These are phyloP conservation scores for Acleris holmiana DNA, from an alignment of 2,888 invertebrate species.

Conservation along the genomic window DNA sequence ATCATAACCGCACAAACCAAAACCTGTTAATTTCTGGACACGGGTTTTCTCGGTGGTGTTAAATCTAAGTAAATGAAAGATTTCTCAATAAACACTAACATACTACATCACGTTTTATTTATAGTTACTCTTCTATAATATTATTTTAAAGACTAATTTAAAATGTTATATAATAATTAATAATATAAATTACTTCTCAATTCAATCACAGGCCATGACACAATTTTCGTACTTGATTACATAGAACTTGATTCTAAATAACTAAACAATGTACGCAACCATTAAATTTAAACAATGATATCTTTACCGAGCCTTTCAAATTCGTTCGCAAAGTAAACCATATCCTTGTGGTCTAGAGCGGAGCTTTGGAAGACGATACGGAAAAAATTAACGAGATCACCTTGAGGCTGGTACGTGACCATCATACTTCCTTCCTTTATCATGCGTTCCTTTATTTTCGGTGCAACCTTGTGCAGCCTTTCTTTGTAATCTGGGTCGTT, in stretches of 20 bases:
- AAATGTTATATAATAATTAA: conserved; percentile 36
- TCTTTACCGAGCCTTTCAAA: conserved; percentile 93
- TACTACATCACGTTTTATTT: conserved; percentile 21
- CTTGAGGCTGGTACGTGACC: conserved; percentile 97
- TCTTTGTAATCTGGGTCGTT: conserved; percentile 85
- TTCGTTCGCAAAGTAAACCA: conserved; percentile 94
- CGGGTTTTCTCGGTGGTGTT: too few species aligned
- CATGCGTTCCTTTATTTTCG: conserved; percentile 97
- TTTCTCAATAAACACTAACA: conserved; percentile 1
- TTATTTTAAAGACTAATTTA: conserved; percentile 4
- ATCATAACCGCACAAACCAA: too few species aligned
- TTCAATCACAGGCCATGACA: conserved; percentile 69
- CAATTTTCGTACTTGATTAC: conserved; percentile 53
- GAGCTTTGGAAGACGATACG: conserved; percentile 97
- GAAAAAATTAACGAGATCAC: conserved; percentile 96
- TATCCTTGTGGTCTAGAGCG: conserved; percentile 91
- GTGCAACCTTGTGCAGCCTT: conserved; percentile 92
- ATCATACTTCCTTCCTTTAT: conserved; percentile 97
- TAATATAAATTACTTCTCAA: conserved; percentile 42
- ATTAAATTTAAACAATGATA: conserved; percentile 61
- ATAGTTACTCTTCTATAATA: conserved; percentile 10
- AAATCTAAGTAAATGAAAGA: not conserved
- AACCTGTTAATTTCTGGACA: too few species aligned
- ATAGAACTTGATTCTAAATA: conserved; percentile 16
- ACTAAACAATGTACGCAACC: conserved; percentile 5